Base-by-base conservation (phyloP, 2,888 invertebrate genomes). In the Meiosimyza platycephala region DNA sequence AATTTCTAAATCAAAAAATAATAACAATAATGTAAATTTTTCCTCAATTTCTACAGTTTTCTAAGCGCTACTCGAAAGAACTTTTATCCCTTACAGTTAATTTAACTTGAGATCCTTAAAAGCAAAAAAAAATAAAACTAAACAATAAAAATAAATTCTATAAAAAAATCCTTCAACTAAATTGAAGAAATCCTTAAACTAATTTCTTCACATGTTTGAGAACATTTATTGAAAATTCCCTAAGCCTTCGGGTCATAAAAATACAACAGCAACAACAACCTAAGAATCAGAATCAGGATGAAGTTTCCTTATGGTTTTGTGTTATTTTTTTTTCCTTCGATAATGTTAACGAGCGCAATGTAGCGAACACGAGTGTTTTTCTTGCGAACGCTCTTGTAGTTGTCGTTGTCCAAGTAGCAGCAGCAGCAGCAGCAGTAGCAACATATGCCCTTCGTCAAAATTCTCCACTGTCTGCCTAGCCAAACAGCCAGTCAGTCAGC, bases 331-430 rank as follows among this genome's bases (percentile, higher is more conserved):
- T 18, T 48, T 57, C 50, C 13, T 12, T 51, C 66, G 66, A 72
- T 66, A 72, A 72, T 72, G 66, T 48, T 66, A 66, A 72, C 65
- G 64, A 66, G 66, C 40, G 48, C 72, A 72, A 72, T 72, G 66
- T 72, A 59, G 50, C 50, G 72, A 66, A 66, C 60, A 66, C 47
- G 60, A 72, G 57, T 64, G 48, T 48, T 70, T 68, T 68, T n/a
- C 51, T 70, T 62, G 33, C 40, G 51, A 52, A 18, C 15, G 52
- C 18, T 47, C 40, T 40, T 40, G 40, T 40, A 40, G 40, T 40
- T 40, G 40, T 40, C 40, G 40, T 40, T 33, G 60, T 60, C 52
- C 13, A 51, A 33, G 60, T 12, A 55, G 18, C 18, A 55, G 22
- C 2, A 40, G 47, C 40, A 18, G 15, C 33, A 55, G 18, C 18